Evolutionary conservation across 1,140 invertebrate species (phyloP).

Genomic region (Cyclina sinensis): DNA sequence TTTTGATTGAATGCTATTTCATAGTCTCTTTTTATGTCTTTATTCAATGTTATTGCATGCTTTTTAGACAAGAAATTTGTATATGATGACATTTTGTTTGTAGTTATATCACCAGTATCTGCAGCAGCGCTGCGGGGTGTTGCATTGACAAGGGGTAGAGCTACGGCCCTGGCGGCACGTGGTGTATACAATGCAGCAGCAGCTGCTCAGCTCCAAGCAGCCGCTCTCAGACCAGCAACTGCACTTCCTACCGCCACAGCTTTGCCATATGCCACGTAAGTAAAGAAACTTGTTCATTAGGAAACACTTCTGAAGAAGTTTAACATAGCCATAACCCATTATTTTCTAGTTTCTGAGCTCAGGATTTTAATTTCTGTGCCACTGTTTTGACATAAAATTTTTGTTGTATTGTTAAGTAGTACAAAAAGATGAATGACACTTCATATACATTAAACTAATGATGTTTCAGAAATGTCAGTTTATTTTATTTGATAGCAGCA

Average conservation of each 20-base stretch:
- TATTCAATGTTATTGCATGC: conserved; percentile 44
- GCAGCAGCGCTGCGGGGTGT: conserved; percentile 91
- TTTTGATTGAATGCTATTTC: conserved; percentile 59
- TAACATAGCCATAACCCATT: no score
- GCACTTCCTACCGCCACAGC: conserved; percentile 91
- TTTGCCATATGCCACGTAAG: conserved; percentile 94
- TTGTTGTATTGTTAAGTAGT: no score
- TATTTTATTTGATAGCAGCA: no score
- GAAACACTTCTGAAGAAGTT: no score
- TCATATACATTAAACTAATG: no score
- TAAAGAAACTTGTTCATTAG: conserved; percentile 81
- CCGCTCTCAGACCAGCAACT: conserved; percentile 90
- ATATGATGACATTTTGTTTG: conserved; percentile 72
- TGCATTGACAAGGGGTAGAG: conserved; percentile 91
- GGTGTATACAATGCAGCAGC: conserved; percentile 89
- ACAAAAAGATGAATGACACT: no score
- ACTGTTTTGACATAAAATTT: no score
- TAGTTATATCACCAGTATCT: conserved; percentile 83
- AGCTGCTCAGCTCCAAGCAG: conserved; percentile 84
- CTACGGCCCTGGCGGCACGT: conserved; percentile 90
- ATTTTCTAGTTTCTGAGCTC: no score
- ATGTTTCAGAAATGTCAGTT: no score
- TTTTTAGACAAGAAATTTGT: neutral
- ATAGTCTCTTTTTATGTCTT: conserved; percentile 72
- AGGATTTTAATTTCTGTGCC: no score